A percentile compares a stretch with the other conserved stretches of the same genome.
These are phyloP conservation scores for Trissonchulus latispiculum DNA, from an alignment of 2,888 invertebrate species.

Conservation along the genomic window DNA sequence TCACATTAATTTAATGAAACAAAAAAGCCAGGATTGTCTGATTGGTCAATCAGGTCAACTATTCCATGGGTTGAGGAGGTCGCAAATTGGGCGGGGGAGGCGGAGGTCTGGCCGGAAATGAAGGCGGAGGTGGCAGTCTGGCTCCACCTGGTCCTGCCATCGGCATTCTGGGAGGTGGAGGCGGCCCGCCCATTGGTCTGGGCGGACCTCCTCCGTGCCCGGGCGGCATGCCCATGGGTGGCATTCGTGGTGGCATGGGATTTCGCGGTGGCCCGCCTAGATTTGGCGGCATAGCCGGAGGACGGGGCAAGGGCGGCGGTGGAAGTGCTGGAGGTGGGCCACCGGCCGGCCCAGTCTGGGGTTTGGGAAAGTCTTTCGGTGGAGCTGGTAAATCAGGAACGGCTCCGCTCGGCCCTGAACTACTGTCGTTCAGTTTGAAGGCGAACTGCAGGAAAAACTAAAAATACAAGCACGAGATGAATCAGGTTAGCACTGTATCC, in stretches of 20 bases:
- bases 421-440: conserved; percentile 14
- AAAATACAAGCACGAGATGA: too few relatives aligned
- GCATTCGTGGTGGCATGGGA: neutral
- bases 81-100: neutral
- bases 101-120: neutral
- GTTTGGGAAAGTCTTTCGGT: too few relatives aligned
- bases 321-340: too few relatives aligned
- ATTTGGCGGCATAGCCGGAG: neutral
- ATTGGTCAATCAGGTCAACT: too few relatives aligned
- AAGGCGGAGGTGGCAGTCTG: neutral
- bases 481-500: too few relatives aligned
- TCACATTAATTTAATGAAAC: too few relatives aligned
- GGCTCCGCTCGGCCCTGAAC: neutral
- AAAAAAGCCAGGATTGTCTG: too few relatives aligned
- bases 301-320: neutral
- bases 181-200: neutral
- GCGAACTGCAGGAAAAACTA: conserved; percentile 24
- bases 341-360: too few relatives aligned
- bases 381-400: neutral
- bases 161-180: neutral
- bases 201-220: neutral
- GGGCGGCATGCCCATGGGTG: too few relatives aligned
- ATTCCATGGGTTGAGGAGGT: too few relatives aligned
- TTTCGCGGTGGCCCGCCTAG: neutral
- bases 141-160: neutral